phyloP scores from a whole-genome alignment of 1,140 invertebrate species.

The Gerris buenoi region DNA sequence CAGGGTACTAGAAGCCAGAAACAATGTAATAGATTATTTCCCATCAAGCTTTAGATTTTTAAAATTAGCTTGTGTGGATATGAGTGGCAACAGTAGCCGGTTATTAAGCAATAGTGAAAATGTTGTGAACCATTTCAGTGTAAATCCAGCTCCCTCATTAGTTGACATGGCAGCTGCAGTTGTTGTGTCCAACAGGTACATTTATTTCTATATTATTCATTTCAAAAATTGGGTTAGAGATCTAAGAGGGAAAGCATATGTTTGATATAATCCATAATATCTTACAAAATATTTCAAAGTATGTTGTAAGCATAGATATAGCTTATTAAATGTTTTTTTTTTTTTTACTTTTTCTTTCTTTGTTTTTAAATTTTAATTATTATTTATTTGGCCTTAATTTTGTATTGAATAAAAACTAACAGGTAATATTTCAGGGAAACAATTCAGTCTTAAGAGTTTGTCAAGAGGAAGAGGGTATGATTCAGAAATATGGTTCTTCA shows the following conservation, averaged over 20 bases:
- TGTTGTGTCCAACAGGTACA: neutral
- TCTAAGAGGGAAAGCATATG: too few relatives aligned
- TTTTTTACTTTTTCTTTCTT: neutral
- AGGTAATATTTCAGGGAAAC: too few relatives aligned
- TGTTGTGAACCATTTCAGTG: neutral
- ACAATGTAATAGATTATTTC: neutral
- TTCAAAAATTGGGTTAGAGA: too few relatives aligned
- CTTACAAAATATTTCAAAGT: neutral
- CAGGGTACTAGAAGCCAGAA: neutral
- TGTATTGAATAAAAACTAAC: too few relatives aligned
- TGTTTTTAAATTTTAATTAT: too few relatives aligned
- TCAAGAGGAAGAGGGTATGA: too few relatives aligned
- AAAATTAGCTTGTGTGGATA: neutral
- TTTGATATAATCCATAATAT: too few relatives aligned
- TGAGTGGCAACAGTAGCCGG: neutral
- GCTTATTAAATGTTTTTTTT: neutral
- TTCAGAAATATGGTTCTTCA: too few relatives aligned
- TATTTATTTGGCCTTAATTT: too few relatives aligned
- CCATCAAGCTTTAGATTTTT: neutral
- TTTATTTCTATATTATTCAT: neutral
- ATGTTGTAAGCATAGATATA: neutral
- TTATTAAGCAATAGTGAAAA: neutral
- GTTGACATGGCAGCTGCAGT: neutral
- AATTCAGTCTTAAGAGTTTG: too few relatives aligned
- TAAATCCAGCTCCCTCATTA: neutral